A percentile compares a stretch with the other conserved stretches of the same genome.
Conservation (phyloP, 2,888 invertebrate genomes). For the Dryobota labecula region DNA sequence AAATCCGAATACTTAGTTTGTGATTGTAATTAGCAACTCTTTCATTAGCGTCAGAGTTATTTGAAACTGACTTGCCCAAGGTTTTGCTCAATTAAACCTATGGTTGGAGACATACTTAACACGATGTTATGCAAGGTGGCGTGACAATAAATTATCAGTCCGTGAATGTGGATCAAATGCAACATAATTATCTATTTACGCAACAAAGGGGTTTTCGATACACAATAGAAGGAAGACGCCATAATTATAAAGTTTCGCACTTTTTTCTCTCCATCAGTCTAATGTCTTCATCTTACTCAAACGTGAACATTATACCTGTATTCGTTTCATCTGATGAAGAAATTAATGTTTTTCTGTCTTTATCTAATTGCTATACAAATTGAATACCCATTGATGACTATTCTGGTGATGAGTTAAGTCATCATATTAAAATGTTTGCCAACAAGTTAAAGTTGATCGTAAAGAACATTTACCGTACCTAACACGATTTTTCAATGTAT, state of each 20-base stretch:
- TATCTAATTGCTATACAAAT: neutral
- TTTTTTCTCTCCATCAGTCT: constrained; percentile 41
- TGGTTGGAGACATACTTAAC: constrained; percentile 42
- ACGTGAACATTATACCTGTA: constrained; percentile 21
- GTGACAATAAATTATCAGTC: constrained; percentile 69
- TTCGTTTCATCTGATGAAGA: constrained; percentile 11
- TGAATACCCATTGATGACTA: constrained; percentile 1
- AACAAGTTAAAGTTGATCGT: neutral
- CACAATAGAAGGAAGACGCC: constrained; percentile 65
- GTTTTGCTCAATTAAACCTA: constrained; percentile 23
- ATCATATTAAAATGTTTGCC: neutral
- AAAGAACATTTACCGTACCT: neutral
- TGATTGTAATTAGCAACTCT: neutral
- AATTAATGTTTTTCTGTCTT: neutral
- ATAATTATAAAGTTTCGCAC: constrained; percentile 57
- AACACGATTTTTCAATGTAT: neutral
- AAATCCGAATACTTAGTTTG: neutral
- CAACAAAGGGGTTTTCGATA: constrained; percentile 71
- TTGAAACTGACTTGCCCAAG: constrained; percentile 23
- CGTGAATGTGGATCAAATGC: constrained; percentile 70
- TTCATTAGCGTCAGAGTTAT: neutral
- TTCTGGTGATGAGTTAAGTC: neutral
- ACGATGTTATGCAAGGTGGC: constrained; percentile 62
- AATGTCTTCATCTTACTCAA: constrained; percentile 32
- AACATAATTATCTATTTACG: constrained; percentile 60